Conservation (phyloP, 2,888 invertebrate species). For the Temnothorax rugatulus region DNA sequence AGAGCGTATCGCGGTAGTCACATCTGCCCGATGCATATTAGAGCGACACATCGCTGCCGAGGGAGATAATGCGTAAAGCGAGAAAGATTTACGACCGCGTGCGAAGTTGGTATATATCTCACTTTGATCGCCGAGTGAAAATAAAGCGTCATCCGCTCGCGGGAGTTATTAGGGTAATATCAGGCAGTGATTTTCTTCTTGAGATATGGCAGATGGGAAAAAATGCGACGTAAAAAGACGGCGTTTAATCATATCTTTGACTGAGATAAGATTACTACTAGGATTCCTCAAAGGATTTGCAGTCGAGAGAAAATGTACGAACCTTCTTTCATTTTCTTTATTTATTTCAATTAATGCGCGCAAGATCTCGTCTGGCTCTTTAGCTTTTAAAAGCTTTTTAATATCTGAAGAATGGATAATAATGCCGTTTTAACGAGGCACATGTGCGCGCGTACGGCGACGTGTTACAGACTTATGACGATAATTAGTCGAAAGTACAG, state of each 20-base stretch:
- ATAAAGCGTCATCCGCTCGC: slow-evolving; percentile 19
- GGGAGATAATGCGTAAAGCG: slow-evolving; percentile 12
- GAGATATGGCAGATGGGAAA: no score
- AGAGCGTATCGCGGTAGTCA: not conserved
- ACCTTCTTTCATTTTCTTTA: not conserved
- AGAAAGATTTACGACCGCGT: slow-evolving; percentile 36
- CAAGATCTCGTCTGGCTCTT: no score
- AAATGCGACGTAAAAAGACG: not conserved
- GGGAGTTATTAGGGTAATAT: slow-evolving; percentile 25
- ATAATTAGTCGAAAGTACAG: slow-evolving; percentile 34
- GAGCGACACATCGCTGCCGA: slow-evolving; percentile 24
- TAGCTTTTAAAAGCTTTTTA: not conserved
- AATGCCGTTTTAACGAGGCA: not conserved
- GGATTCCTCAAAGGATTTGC: not conserved
- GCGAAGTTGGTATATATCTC: slow-evolving; percentile 8
- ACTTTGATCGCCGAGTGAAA: slow-evolving; percentile 37
- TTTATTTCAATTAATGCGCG: not conserved
- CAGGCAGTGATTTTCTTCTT: not conserved
- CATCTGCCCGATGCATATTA: not conserved
- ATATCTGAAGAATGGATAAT: not conserved
- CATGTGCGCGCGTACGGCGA: not conserved
- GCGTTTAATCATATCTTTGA: slow-evolving; percentile 4
- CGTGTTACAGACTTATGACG: slow-evolving; percentile 32
- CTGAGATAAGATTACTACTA: not conserved
- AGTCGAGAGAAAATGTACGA: not conserved